Percentiles rank a stretch among this genome's conserved stretches.
Evolutionary conservation across 2,888 invertebrate genomes (phyloP).

Genomic region (Linnaemya tessellans): DNA sequence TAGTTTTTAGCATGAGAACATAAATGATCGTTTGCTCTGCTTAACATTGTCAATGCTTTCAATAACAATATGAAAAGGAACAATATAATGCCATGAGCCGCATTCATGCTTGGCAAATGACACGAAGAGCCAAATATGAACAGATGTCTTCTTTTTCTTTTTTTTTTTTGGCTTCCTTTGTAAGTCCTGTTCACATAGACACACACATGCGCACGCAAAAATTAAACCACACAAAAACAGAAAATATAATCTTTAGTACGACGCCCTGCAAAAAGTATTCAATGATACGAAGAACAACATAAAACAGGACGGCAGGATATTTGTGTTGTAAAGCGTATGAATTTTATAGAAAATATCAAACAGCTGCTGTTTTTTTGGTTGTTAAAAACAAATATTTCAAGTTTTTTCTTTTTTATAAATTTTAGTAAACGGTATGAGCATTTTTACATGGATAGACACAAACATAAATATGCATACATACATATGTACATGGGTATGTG

Average conservation of each 20-base stretch:
- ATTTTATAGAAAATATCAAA: conserved; percentile 61
- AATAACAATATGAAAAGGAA: conserved; percentile 22
- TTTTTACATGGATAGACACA: too few relatives aligned
- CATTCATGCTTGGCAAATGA: conserved; percentile 26
- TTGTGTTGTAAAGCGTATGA: conserved; percentile 40
- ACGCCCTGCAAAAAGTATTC: conserved; percentile 36
- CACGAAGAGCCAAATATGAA: conserved; percentile 49
- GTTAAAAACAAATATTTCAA: conserved; percentile 47
- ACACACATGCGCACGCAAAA: conserved; percentile 3
- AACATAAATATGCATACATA: background rate
- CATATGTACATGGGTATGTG: background rate
- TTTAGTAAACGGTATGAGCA: background rate
- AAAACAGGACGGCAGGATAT: conserved; percentile 63
- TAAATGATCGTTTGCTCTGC: conserved; percentile 27
- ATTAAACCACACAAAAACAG: background rate
- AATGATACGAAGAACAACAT: background rate
- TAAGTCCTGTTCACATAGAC: conserved; percentile 12
- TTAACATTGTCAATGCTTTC: conserved; percentile 60
- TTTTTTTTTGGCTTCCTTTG: background rate
- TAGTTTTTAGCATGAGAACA: conserved; percentile 13
- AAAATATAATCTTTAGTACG: conserved; percentile 55
- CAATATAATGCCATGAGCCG: conserved; percentile 43
- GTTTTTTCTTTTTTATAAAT: conserved; percentile 22
- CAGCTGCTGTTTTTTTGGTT: conserved; percentile 67
- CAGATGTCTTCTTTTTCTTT: conserved; percentile 61